A percentile compares a stretch with the other conserved stretches of the same genome.
Evolutionary conservation across 2,113 vertebrate genomes (phyloP).

Genomic region (Emydura subglobosa): DNA sequence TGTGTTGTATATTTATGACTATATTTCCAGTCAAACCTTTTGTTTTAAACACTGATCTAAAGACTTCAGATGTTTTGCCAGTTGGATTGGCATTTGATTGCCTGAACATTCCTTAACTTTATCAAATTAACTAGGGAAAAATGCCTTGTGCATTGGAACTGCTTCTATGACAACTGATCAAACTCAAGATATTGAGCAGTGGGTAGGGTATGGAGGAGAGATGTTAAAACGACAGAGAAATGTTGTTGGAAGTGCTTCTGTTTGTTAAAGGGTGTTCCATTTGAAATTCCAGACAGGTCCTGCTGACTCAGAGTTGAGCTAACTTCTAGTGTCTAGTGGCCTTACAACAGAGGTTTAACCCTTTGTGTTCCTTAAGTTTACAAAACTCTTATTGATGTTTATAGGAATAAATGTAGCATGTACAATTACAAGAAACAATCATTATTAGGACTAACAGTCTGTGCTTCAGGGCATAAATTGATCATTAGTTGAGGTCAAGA

Average conservation of each 20-base stretch:
- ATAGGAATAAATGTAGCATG: background rate
- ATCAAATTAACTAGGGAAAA: constrained; percentile 20
- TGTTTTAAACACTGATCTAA: background rate
- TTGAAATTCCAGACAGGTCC: constrained; percentile 53
- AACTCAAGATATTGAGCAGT: constrained; percentile 18
- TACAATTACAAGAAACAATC: background rate
- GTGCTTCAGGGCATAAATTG: constrained; percentile 1
- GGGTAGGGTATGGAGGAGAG: constrained; percentile 20
- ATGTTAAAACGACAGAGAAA: constrained; percentile 26
- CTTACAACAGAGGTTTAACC: constrained; percentile 28
- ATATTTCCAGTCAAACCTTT: background rate
- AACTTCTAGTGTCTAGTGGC: background rate
- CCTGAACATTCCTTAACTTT: background rate
- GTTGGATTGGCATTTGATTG: constrained; percentile 14
- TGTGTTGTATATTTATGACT: background rate
- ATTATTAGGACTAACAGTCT: background rate
- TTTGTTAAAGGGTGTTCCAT: constrained; percentile 61
- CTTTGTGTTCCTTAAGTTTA: background rate
- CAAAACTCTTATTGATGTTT: background rate
- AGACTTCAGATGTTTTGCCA: background rate
- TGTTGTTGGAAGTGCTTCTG: constrained; percentile 30
- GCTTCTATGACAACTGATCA: constrained; percentile 29
- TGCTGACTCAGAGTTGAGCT: constrained; percentile 69
- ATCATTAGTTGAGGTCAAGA: constrained; percentile 16
- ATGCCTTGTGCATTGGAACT: background rate